Conservation (phyloP, 1,140 invertebrate species). For the Atopsyche davidsoni region DNA sequence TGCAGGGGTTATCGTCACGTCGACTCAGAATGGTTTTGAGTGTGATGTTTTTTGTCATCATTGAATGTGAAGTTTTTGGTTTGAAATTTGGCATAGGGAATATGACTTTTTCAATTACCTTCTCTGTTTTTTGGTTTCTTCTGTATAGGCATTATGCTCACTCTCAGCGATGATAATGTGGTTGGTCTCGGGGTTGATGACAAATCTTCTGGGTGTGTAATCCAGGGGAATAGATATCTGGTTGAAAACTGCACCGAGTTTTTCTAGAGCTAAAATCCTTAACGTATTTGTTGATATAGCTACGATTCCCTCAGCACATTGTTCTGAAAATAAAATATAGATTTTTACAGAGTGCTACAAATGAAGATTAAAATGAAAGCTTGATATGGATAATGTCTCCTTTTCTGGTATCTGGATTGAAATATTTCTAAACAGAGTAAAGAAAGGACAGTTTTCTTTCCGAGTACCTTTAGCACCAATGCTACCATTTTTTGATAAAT, state of each 20-base stretch:
- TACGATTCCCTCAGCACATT: slow-evolving; percentile 98
- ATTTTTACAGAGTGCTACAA: neutral
- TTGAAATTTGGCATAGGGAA: slow-evolving; percentile 34
- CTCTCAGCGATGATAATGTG: slow-evolving; percentile 91
- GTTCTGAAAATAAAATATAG: slow-evolving; percentile 57
- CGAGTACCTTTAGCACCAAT: slow-evolving; percentile 28
- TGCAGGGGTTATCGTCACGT: slow-evolving; percentile 27
- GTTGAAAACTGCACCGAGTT: slow-evolving; percentile 97
- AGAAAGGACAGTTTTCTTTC: slow-evolving; percentile 19
- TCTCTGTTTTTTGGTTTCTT: slow-evolving; percentile 90
- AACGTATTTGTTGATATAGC: slow-evolving; percentile 98
- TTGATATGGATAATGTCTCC: slow-evolving; percentile 14
- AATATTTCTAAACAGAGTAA: slow-evolving; percentile 13
- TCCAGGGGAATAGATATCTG: slow-evolving; percentile 87
- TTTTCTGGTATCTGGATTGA: slow-evolving; percentile 18
- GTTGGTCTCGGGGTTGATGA: slow-evolving; percentile 89
- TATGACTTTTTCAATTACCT: slow-evolving; percentile 51
- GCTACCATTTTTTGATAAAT: slow-evolving; percentile 19
- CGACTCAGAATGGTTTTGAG: slow-evolving; percentile 30
- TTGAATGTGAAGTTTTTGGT: slow-evolving; percentile 28
- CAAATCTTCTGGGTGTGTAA: slow-evolving; percentile 94
- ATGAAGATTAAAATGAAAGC: neutral
- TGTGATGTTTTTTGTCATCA: slow-evolving; percentile 43
- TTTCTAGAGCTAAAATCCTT: slow-evolving; percentile 95
- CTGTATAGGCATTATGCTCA: slow-evolving; percentile 98